phyloP scores from a whole-genome alignment of 2,797 vertebrate species.

The Sebastes aleutianus region DNA sequence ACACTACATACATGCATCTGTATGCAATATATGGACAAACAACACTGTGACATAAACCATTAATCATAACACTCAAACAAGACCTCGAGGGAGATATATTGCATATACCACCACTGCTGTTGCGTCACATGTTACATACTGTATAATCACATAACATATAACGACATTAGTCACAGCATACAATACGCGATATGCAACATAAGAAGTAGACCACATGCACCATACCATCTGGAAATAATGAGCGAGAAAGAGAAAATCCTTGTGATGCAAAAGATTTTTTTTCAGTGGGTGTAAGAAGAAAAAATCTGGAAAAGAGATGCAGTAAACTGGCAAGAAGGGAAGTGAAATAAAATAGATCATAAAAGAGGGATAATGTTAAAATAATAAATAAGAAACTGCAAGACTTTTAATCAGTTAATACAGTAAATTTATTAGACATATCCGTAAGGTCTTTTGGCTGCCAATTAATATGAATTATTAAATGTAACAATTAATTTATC shows the following conservation, averaged over 20 bases:
- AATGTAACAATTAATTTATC: background rate
- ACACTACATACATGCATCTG: conserved; percentile 3
- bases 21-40: background rate
- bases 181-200: background rate
- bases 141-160: background rate
- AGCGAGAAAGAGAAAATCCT: background rate
- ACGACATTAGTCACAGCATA: background rate
- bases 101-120: background rate
- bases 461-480: background rate
- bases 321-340: background rate
- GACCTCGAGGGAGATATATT: background rate
- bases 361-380: background rate
- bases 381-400: background rate
- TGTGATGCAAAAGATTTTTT: background rate
- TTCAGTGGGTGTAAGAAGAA: background rate
- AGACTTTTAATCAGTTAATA: background rate
- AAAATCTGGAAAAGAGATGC: background rate
- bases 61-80: background rate
- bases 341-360: background rate
- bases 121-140: background rate
- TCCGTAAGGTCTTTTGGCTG: background rate
- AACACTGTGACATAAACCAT: background rate
- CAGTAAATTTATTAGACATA: background rate
- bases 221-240: background rate
- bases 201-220: background rate